These are phyloP conservation scores for Halcyon chelicuti DNA, from an alignment of 2,797 vertebrate genomes.

Conservation along the genomic window DNA sequence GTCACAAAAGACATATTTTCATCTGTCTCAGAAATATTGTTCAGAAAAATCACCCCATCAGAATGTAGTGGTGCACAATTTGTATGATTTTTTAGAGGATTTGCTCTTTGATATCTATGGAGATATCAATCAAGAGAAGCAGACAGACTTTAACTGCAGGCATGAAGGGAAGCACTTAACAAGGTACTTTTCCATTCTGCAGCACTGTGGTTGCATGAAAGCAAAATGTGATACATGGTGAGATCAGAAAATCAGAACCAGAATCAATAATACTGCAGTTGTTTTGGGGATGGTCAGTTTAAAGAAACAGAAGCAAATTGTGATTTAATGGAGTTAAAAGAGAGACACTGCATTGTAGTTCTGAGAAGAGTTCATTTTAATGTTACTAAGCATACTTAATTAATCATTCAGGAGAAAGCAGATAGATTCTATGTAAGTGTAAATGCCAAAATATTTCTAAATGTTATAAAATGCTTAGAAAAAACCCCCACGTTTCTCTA, in stretches of 20 bases:
- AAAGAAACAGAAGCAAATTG: slow-evolving; percentile 37
- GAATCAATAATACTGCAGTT: slow-evolving; percentile 65
- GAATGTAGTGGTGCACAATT: background rate
- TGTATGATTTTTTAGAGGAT: background rate
- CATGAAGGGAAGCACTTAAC: slow-evolving; percentile 46
- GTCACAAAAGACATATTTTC: background rate
- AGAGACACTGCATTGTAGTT: background rate
- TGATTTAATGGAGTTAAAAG: background rate
- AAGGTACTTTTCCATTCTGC: slow-evolving; percentile 43
- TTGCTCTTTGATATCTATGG: background rate
- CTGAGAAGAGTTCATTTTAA: background rate
- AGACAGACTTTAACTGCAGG: slow-evolving; percentile 5
- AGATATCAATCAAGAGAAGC: slow-evolving; percentile 38
- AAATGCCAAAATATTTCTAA: background rate
- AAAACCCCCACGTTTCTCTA: background rate
- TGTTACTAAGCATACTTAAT: background rate
- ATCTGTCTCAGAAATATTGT: background rate
- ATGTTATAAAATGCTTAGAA: background rate
- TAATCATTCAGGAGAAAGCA: background rate
- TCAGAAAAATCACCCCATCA: background rate
- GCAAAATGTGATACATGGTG: slow-evolving; percentile 69
- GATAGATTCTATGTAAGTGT: background rate
- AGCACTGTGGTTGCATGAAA: slow-evolving; percentile 48
- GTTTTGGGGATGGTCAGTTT: background rate
- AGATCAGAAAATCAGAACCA: slow-evolving; percentile 68